A percentile compares a stretch with the other conserved stretches of the same genome.
These are phyloP conservation scores for Parascotia fuliginaria DNA, from an alignment of 2,888 invertebrate genomes.

Conservation along the genomic window DNA sequence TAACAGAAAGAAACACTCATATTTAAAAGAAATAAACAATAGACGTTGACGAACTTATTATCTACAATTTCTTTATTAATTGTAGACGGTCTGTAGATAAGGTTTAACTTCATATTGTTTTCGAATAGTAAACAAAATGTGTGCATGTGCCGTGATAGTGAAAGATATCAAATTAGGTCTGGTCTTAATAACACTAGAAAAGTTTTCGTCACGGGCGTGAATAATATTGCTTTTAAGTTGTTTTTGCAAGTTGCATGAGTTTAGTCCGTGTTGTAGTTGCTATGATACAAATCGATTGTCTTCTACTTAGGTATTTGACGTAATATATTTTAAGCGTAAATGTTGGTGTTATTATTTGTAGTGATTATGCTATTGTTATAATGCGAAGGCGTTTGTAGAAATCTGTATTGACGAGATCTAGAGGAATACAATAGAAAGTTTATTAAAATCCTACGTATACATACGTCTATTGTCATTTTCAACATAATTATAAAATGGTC, in stretches of 20 bases:
- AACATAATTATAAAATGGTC: too few relatives aligned
- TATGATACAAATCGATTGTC: background rate
- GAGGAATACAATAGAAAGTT: too few relatives aligned
- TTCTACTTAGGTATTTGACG: background rate
- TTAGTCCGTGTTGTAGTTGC: background rate
- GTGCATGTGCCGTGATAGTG: conserved; percentile 17
- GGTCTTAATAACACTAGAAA: background rate
- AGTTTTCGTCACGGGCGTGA: too few relatives aligned
- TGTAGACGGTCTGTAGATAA: conserved; percentile 27
- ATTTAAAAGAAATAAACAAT: conserved; percentile 9
- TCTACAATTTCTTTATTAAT: conserved; percentile 13
- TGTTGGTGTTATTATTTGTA: too few relatives aligned
- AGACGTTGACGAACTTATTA: conserved; percentile 28
- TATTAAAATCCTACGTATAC: too few relatives aligned
- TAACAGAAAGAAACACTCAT: background rate
- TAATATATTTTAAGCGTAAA: background rate
- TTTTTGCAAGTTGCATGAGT: background rate
- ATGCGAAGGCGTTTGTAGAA: too few relatives aligned
- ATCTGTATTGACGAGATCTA: too few relatives aligned
- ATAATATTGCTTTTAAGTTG: too few relatives aligned
- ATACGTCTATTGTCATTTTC: too few relatives aligned
- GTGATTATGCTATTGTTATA: too few relatives aligned
- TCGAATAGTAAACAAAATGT: conserved; percentile 2
- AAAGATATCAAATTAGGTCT: background rate
- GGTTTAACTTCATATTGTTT: conserved; percentile 13